Evolutionary conservation across 2,888 invertebrate species (phyloP).

Genomic region (Idaea dimidiata): DNA sequence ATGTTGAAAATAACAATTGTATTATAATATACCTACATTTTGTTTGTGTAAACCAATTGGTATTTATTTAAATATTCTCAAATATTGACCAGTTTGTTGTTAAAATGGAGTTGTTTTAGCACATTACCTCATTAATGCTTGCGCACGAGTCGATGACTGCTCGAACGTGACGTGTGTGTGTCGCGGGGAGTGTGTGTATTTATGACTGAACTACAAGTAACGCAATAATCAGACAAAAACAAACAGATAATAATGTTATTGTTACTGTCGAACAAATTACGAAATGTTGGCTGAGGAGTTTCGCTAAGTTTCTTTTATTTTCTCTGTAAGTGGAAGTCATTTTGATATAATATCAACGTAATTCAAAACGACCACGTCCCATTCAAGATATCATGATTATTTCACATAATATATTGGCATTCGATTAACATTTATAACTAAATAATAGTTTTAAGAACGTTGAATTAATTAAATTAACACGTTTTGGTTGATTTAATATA

Average conservation of each 20-base stretch:
- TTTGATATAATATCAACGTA: neutral
- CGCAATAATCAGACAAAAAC: neutral
- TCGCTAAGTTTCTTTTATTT: neutral
- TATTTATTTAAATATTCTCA: neutral
- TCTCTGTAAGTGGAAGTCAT: neutral
- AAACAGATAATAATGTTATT: neutral
- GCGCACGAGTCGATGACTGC: conserved; percentile 20
- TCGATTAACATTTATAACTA: neutral
- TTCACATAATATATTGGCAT: neutral
- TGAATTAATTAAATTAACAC: neutral
- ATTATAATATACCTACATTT: no score
- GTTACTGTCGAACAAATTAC: neutral
- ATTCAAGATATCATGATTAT: neutral
- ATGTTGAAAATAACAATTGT: neutral
- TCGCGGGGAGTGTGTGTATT: neutral
- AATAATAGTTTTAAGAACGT: neutral
- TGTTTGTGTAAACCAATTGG: no score
- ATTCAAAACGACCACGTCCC: neutral
- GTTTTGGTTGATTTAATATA: neutral
- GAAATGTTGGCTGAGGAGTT: neutral
- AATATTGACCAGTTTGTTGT: neutral
- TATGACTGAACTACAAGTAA: neutral
- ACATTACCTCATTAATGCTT: conserved; percentile 18
- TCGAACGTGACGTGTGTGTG: conserved; percentile 9
- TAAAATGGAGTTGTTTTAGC: neutral